A percentile compares a stretch with the other conserved stretches of the same genome.
Conservation (phyloP, 2,888 invertebrate genomes). For the Heliconius ethilla region DNA sequence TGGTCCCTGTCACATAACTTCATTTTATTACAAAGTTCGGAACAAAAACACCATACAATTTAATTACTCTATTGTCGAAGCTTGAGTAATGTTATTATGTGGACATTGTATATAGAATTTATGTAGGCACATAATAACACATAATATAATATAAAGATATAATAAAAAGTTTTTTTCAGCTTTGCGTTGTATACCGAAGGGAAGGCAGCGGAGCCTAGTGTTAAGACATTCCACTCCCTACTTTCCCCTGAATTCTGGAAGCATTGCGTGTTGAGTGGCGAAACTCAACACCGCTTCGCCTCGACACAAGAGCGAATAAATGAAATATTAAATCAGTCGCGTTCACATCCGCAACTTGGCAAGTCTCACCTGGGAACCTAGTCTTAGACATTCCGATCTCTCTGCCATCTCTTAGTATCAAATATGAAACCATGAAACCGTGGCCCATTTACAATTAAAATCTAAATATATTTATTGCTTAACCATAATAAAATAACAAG, state of each 20-base stretch:
- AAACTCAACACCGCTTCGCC: not conserved
- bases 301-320: not conserved
- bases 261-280: not conserved
- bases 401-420: too few relatives aligned
- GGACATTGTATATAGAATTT: not conserved
- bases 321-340: not conserved
- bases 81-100: conserved; percentile 10
- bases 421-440: too few relatives aligned
- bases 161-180: not conserved
- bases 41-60: not conserved
- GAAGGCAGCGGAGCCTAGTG: not conserved
- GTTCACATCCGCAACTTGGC: too few relatives aligned
- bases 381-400: too few relatives aligned
- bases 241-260: not conserved
- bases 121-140: not conserved
- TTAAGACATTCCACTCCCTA: not conserved
- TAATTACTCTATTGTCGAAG: conserved; percentile 17
- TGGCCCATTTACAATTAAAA: too few relatives aligned
- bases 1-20: conserved; percentile 10
- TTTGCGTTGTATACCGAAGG: not conserved
- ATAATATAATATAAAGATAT: too few relatives aligned
- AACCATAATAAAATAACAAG: not conserved
- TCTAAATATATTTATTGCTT: not conserved
- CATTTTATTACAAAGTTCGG: conserved; percentile 1
- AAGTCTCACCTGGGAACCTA: too few relatives aligned